Evolutionary conservation across 2,797 vertebrate species (phyloP), one percentile per base, ranked within the genome.

Genomic region (Taeniopygia guttata): DNA sequence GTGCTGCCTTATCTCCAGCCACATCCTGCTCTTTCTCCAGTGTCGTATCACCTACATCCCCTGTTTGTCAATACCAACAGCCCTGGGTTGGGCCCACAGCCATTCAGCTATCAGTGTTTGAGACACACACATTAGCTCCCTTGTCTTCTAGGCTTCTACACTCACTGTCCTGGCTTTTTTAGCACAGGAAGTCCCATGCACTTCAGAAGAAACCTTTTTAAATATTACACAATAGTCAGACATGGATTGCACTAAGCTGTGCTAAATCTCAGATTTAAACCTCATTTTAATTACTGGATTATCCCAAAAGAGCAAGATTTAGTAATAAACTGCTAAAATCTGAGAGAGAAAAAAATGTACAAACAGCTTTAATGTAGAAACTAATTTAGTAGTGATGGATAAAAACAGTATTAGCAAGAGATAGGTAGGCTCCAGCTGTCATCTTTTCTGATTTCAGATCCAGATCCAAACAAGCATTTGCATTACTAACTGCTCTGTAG

Each of bases 321-420:
- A 69, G 69, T 78, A 89, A 93, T 62, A 90, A 95, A 89, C 58
- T 3, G 1, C 62, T 87, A 84, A 94, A 89, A 95, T 82, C 66
- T 59, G 27, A 58, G 40, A 78, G 10, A 74, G 17, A 22, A 82
- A 87, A 88, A 64, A 40, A 58, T 8, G 27, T 54, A 54, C 64
- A 79, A 93, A 66, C 62, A 86, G 46, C 36, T 91, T 89, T 87
- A 95, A 78, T 86, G 52, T 87, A 89, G 76, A 93, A 93, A 89
- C 62, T 72, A 59, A 89, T 94, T 92, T 92, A 81, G 68, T 56
- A 69, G 49, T 27, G 34, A 83, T 56, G 55, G 66, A 84, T 83
- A 86, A 89, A 95, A 87, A 66, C 29, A 86, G 73, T 56, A 66
- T 91, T 95, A 91, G 45, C 7, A 2, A 80, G 70, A 92, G 66